Base-by-base conservation (phyloP, 2,797 vertebrate genomes). In the Dromococcyx pavoninus region DNA sequence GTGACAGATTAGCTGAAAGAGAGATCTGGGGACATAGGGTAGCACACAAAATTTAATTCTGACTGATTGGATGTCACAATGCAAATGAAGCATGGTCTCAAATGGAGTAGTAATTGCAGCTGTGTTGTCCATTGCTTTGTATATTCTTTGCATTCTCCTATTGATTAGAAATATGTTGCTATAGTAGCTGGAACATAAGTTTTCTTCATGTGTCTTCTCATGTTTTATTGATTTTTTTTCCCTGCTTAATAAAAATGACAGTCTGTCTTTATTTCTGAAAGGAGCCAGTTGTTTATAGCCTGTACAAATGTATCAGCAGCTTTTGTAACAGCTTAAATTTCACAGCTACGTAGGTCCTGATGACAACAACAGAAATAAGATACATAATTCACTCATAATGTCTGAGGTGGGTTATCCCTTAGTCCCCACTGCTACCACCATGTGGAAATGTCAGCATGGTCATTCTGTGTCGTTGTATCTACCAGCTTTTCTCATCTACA, bases 1-100 rank as follows among this genome's bases (percentile, higher is more conserved):
- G 94, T 96, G 97, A 95, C 96, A 96, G 88, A 83, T 54, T 48
- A 92, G 82, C 86, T 94, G 90, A 90, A 96, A 94, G 95, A 96
- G 89, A 93, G 72, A 35, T 72, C 82, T 72, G 44, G 91, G 94
- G 93, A 93, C 89, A 27, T 54, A 91, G 94, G 53, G 28, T 32
- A 94, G 94, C 71, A 50, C 79, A 94, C 13, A 24, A 51, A 94
- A 96, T 93, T 76, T 71, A 90, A 95, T 94, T 91, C 92, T 93
- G 93, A 91, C 89, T 95, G 88, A 19, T 95, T 83, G 79, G 83
- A 62, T 89, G 93, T 94, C 89, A 53, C 37, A 8, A 62, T 88
- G 79, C 73, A 96, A 95, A 95, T 73, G 78, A 94, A 91, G 33
- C 93, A 16, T 79, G 91, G 90, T 79, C 90, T 92, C 60, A 64